Base-by-base conservation (phyloP, 2,797 vertebrate species). In the Siniperca obscura region DNA sequence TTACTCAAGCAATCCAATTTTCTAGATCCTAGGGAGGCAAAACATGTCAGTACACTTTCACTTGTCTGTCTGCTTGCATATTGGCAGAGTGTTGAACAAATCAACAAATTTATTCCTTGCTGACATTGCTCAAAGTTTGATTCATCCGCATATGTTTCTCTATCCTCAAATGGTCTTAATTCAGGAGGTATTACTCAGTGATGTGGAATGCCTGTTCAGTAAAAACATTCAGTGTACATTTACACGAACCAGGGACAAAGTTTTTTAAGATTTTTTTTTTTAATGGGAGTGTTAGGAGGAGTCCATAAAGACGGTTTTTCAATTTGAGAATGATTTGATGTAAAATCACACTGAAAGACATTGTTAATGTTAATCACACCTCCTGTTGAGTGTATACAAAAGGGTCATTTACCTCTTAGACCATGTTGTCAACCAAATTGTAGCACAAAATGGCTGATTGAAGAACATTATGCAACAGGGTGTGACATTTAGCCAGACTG, bases 281-380 rank as follows among this genome's bases (percentile, higher is more conserved):
- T 22, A 55, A 27, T 5, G 42, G 2, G 2, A 42, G 52, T 2
- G 19, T 77, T 16, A 27, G 53, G 2, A 66, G 4, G 27, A 74
- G 62, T n/a, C 57, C 10, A 19, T 59, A 1, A 80, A 34, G 48
- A 74, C 61, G 42, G 2, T 14, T 64, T 66, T 75, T 70, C 21
- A 73, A 79, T 66, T 46, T 60, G 19, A 61, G 53, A 85, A 36
- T 1, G 25, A 56, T 69, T 48, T 74, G 50, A 79, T 67, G 40
- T 50, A n/a, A 70, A 86, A 55, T 71, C 9, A 53, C 72, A 77
- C 10, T 75, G 79, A 83, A 64, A 56, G 77, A 70, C 38, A 48
- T 75, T 65, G 22, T 85, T 85, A 40, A 27, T 13, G 80, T 77
- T 70, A 80, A 85, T 77, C 70, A 57, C 42, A 57, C 59, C 69